A percentile compares a stretch with the other conserved stretches of the same genome.
Evolutionary conservation across 2,113 vertebrate species (phyloP).

Genomic region (human (Homo sapiens)): GRCh38 chr15:56958501-56959000

Average conservation of each 20-base stretch:
- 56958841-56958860: too few relatives aligned
- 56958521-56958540: neutral
- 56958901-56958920: neutral
- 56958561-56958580: neutral
- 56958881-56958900: neutral
- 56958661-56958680: too few relatives aligned
- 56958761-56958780: too few relatives aligned
- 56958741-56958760: too few relatives aligned
- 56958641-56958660: too few relatives aligned
- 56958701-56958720: too few relatives aligned
- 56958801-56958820: too few relatives aligned
- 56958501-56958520: neutral
- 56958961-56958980: neutral
- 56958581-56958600: neutral
- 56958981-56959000: neutral
- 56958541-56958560: neutral
- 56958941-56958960: constrained; percentile 3
- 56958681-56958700: too few relatives aligned
- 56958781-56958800: too few relatives aligned
- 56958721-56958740: too few relatives aligned
- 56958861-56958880: too few relatives aligned
- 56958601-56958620: neutral
- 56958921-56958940: neutral
- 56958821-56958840: too few relatives aligned
- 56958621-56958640: neutral